Base-by-base conservation (phyloP, 1,140 invertebrate species). In the Anastrepha ludens region DNA sequence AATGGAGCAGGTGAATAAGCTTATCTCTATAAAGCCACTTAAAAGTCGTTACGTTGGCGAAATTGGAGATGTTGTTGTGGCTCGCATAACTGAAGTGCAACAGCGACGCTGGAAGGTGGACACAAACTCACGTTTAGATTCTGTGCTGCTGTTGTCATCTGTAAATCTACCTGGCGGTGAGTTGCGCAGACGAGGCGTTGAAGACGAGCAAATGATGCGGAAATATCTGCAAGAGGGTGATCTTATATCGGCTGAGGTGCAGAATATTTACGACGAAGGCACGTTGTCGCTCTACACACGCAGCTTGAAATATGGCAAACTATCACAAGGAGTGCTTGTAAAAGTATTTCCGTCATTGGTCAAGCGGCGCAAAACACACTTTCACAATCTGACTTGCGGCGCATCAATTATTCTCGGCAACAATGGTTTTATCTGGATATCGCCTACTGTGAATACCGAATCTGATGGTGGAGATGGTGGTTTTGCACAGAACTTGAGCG, bases 151-250 rank as follows among this genome's bases (percentile, higher is more conserved):
- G 86, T 94, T 99, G 41, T 98, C 98, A 0, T 98, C 98, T 85
- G 98, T 99, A 6, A 99, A 99, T 95, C 94, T 99, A 89, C 99
- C 99, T 67, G 98, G 98, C 62, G 99, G 93, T 3, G 92, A 93
- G 86, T 85, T 98, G 96, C 95, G 99, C 90, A 94, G 98, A 89
- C 95, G 98, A 93, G 98, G 97, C 13, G 96, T 96, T 5, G 99
- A 99, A 95, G 99, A 99, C 95, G 98, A 99, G 93, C 96, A 99
- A 91, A 97, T 97, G 94, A 99, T 99, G 99, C 95, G 98, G 87
- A 95, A 97, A 67, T 99, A 98, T 94, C 94, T 99, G 17, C 96
- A 97, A 93, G 98, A 99, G 94, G 99, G 99, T 41, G 99, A 99
- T 94, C 94, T 99, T 0, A 98, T 99, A 60, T 99, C 98, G 94